phyloP scores from a whole-genome alignment of 2,888 invertebrate species.

The Leucophenga montana region DNA sequence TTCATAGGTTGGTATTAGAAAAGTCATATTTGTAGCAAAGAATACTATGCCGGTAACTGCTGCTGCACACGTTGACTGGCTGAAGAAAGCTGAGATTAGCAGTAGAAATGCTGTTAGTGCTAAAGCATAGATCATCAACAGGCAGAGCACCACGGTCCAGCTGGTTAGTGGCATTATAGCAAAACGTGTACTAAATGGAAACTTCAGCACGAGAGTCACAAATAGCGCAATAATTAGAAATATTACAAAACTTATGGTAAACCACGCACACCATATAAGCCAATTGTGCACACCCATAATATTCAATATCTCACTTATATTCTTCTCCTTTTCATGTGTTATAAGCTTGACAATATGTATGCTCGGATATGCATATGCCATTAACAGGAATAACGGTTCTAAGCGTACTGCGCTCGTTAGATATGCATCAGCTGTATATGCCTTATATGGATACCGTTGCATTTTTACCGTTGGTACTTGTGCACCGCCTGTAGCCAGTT shows the following conservation, averaged over 20 bases:
- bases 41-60: constrained; percentile 84
- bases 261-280: constrained; percentile 90
- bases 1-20: constrained; percentile 79
- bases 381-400: constrained; percentile 82
- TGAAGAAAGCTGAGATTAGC: constrained; percentile 83
- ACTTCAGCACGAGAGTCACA: constrained; percentile 25
- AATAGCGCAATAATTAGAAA: constrained; percentile 76
- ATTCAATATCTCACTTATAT: constrained; percentile 87
- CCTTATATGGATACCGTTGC: constrained; percentile 81
- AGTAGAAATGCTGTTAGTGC: constrained; percentile 83
- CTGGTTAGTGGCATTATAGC: constrained; percentile 79
- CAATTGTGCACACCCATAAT: constrained; percentile 88
- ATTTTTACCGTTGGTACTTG: constrained; percentile 47
- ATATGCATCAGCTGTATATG: constrained; percentile 79
- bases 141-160: constrained; percentile 79
- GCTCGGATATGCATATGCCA: constrained; percentile 85
- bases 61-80: constrained; percentile 84
- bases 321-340: constrained; percentile 76
- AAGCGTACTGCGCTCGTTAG: constrained; percentile 78
- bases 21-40: constrained; percentile 82
- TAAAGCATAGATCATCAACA: constrained; percentile 81
- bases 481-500: constrained; percentile 23
- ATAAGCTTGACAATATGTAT: constrained; percentile 81
- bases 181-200: constrained; percentile 9
- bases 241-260: constrained; percentile 81